phyloP scores from a whole-genome alignment of 2,888 invertebrate genomes.

The Latheticus oryzae region DNA sequence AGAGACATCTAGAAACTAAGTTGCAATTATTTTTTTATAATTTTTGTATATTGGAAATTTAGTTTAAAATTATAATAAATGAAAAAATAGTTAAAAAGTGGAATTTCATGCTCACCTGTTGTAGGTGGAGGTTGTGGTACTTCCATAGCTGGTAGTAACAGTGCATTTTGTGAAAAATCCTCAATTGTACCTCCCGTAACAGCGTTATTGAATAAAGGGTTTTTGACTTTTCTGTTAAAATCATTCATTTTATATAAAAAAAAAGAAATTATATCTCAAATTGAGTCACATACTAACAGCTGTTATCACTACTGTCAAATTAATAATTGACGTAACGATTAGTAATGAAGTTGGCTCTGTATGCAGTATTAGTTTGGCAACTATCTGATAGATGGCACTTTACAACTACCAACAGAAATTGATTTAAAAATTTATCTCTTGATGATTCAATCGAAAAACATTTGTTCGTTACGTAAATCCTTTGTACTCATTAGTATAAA shows the following conservation, averaged over 20 bases:
- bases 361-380: slow-evolving; percentile 15
- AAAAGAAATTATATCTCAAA: slow-evolving; percentile 7
- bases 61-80: too few relatives aligned
- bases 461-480: slow-evolving; percentile 42
- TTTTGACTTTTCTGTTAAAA: slow-evolving; percentile 66
- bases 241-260: slow-evolving; percentile 51
- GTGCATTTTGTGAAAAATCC: slow-evolving; percentile 78
- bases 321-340: background rate
- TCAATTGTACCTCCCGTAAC: slow-evolving; percentile 79
- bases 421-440: slow-evolving; percentile 36
- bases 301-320: slow-evolving; percentile 24
- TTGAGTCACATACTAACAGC: slow-evolving; percentile 25
- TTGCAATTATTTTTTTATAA: too few relatives aligned
- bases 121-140: slow-evolving; percentile 59
- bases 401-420: background rate
- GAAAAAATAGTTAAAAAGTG: too few relatives aligned
- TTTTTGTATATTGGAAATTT: too few relatives aligned
- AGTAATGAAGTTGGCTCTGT: background rate
- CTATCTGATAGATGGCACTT: slow-evolving; percentile 16
- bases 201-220: slow-evolving; percentile 79
- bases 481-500: slow-evolving; percentile 38
- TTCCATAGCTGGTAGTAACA: slow-evolving; percentile 74
- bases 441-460: slow-evolving; percentile 42
- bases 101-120: slow-evolving; percentile 49
- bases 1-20: too few relatives aligned